Evolutionary conservation across 2,888 invertebrate species (phyloP), one percentile per base, ranked within the genome.

Genomic region (Chromoteleia sp.): DNA sequence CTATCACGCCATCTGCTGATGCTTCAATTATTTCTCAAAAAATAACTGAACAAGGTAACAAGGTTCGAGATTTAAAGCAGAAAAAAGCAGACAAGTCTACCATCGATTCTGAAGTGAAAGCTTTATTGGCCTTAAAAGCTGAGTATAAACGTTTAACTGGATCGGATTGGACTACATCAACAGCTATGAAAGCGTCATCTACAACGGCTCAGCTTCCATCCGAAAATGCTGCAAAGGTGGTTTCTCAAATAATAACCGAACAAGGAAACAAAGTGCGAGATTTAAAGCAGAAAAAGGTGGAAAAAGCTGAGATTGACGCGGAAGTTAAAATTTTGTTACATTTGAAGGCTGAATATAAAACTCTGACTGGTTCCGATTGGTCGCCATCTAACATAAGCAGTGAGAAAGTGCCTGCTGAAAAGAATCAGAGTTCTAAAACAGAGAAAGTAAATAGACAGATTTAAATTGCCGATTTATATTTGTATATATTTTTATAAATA

Each of bases 271-370:
- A 87, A 84, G 86, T 90, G 0, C 84, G 90, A 29, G 83, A 87
- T 10, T 71, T 89, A 19, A 91, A 89, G 77, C 45, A 84, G 17
- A 84, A 84, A 48, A 87, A 88, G 70, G 85, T 87, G 4, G 90
- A 87, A 29, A 89, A 89, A 59, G 68, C 85, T 0, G 83, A 89
- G 0, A 88, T 95, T 33, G 94, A 95, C 78, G 92, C 92, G 0
- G 95, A 93, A 85, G 94, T 94, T 0, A 93, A 94, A 89, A 91
- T 89, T 81, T 92, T 95, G 29, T 91, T 95, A 71, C 92, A 92
- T n/a, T 88, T 88, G 0, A 88, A 87, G 78, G 80, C 84, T 15
- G 84, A 93, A 65, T 94, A 92, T 85, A 93, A 93, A 87, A 86
- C 87, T 12, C 83, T 90, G 36, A 74, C 74, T n/a, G 65, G 65